These are phyloP conservation scores for Pseudomyrmex dendroicus DNA, from an alignment of 1,140 invertebrate species.

Conservation along the genomic window DNA sequence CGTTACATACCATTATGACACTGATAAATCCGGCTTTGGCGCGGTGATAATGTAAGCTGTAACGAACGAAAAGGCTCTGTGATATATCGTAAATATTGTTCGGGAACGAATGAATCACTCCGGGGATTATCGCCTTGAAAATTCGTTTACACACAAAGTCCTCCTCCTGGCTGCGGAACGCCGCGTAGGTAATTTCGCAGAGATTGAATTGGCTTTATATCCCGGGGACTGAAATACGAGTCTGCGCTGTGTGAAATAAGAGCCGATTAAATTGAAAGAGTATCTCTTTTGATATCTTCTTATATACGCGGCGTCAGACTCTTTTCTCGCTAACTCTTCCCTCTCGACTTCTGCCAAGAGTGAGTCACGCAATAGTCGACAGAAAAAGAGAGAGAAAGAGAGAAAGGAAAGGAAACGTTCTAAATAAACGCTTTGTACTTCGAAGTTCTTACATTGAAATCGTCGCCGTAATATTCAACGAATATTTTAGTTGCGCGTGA, in stretches of 20 bases:
- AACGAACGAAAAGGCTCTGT: constrained; percentile 9
- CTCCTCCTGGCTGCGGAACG: constrained; percentile 61
- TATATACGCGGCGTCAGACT: constrained; percentile 62
- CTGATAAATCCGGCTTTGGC: constrained; percentile 48
- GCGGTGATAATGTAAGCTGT: constrained; percentile 34
- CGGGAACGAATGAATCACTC: constrained; percentile 73
- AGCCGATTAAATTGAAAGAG: constrained; percentile 81
- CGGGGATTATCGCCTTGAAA: constrained; percentile 77
- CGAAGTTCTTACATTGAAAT: not conserved
- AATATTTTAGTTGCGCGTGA: constrained; percentile 13
- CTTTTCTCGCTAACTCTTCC: constrained; percentile 20
- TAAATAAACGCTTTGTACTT: constrained; percentile 7
- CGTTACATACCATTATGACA: constrained; percentile 21
- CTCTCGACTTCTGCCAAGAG: constrained; percentile 15
- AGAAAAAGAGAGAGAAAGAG: too few species aligned
- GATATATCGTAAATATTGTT: constrained; percentile 65
- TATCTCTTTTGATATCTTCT: constrained; percentile 80
- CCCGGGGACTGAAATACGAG: constrained; percentile 79
- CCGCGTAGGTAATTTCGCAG: constrained; percentile 78
- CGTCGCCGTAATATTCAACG: constrained; percentile 2
- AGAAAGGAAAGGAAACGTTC: not conserved
- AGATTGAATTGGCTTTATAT: constrained; percentile 81
- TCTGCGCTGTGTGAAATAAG: constrained; percentile 79
- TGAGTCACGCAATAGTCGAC: constrained; percentile 25
- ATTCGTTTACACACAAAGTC: constrained; percentile 74